A percentile compares a stretch with the other conserved stretches of the same genome.
These are phyloP conservation scores for Anas capensis DNA, from an alignment of 2,797 vertebrate genomes.

Conservation along the genomic window DNA sequence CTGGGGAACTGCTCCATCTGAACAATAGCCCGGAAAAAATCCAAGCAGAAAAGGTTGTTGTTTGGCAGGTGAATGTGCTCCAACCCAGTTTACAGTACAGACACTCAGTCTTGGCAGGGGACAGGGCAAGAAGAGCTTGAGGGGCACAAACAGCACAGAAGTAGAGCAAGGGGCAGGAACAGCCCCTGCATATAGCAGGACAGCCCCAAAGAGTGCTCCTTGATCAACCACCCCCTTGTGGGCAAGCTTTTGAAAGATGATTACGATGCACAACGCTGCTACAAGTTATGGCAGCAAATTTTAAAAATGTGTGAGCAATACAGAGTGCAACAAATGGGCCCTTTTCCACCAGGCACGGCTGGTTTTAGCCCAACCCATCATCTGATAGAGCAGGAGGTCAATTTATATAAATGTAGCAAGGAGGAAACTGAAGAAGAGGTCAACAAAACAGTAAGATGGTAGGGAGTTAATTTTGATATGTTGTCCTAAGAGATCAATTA, in stretches of 20 bases:
- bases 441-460: background rate
- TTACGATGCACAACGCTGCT: background rate
- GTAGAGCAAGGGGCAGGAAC: background rate
- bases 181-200: background rate
- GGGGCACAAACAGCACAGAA: rapidly evolving
- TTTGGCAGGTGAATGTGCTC: background rate
- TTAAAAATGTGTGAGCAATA: background rate
- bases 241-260: background rate
- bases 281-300: background rate
- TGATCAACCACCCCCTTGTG: rapidly evolving
- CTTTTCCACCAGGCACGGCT: background rate
- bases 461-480: background rate
- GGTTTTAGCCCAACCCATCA: background rate
- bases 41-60: background rate
- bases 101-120: background rate
- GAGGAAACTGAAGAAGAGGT: background rate
- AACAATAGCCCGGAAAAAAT: background rate
- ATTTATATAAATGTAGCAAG: background rate
- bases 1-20: background rate
- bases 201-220: background rate
- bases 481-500: background rate
- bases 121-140: background rate
- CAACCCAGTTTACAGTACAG: background rate
- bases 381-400: background rate
- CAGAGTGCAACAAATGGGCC: background rate